These are phyloP conservation scores for Nautilus pompilius DNA, from an alignment of 1,140 invertebrate species.

Conservation along the genomic window DNA sequence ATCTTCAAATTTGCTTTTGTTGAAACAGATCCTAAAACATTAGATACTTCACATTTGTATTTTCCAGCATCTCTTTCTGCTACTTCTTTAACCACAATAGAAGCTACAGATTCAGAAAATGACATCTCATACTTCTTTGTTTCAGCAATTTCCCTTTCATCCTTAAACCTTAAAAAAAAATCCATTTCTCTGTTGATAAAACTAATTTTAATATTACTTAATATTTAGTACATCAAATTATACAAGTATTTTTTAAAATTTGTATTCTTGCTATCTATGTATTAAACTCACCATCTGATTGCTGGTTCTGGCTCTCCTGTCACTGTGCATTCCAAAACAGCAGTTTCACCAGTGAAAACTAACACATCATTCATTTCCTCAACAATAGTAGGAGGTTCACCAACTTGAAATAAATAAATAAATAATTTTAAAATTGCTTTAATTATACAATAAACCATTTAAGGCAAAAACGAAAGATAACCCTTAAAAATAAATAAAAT, in stretches of 20 bases:
- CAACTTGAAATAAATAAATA: conserved; percentile 29
- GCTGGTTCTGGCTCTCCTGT: conserved; percentile 37
- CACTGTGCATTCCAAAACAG: conserved; percentile 39
- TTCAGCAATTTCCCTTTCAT: conserved; percentile 24
- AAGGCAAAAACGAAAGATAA: too few relatives aligned
- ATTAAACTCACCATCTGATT: conserved; percentile 40
- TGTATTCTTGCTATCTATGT: too few relatives aligned
- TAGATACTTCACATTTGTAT: conserved; percentile 45
- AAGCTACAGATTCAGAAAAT: conserved; percentile 32
- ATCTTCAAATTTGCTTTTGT: conserved; percentile 32
- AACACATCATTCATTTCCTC: conserved; percentile 39
- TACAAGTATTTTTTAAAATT: too few relatives aligned
- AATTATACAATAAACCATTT: too few relatives aligned
- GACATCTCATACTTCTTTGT: conserved; percentile 33
- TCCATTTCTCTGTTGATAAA: background rate
- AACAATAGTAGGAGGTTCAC: conserved; percentile 41
- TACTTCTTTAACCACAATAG: conserved; percentile 35
- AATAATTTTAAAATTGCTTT: too few relatives aligned
- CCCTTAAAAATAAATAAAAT: too few relatives aligned
- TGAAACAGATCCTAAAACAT: conserved; percentile 40
- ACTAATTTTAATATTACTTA: too few relatives aligned
- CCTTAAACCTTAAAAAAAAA: conserved; percentile 29
- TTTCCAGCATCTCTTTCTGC: conserved; percentile 37
- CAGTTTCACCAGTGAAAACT: conserved; percentile 32
- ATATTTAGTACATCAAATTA: too few relatives aligned